phyloP scores from a whole-genome alignment of 2,113 vertebrate species.

The Tringa solitaria region DNA sequence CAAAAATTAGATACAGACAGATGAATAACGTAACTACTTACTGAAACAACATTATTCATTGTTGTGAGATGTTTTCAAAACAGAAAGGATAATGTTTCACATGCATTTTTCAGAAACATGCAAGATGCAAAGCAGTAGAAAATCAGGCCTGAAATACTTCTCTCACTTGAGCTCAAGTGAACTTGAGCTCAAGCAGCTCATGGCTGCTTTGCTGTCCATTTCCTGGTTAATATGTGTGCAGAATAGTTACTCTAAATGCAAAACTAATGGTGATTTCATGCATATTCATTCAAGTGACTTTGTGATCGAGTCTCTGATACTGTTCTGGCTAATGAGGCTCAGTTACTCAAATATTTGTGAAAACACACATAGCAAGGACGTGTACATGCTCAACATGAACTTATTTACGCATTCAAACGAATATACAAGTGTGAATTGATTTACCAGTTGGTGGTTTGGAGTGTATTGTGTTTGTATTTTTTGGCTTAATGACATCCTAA shows the following conservation, averaged over 20 bases:
- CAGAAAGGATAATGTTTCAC: background rate
- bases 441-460: background rate
- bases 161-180: background rate
- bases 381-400: constrained; percentile 16
- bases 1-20: constrained; percentile 13
- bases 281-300: constrained; percentile 33
- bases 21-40: background rate
- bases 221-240: constrained; percentile 13
- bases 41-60: background rate
- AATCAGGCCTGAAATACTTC: constrained; percentile 1
- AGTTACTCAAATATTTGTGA: constrained; percentile 39
- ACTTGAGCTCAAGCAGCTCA: no score
- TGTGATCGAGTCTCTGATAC: background rate
- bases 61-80: constrained; percentile 28
- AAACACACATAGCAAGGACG: constrained; percentile 36
- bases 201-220: background rate
- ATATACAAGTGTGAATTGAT: constrained; percentile 24
- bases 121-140: background rate
- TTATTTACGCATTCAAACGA: constrained; percentile 36
- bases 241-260: constrained; percentile 19
- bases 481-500: background rate
- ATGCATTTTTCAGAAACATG: background rate
- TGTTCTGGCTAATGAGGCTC: constrained; percentile 34
- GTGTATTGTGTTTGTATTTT: constrained; percentile 10
- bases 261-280: constrained; percentile 53